Evolutionary conservation across 2,888 invertebrate species (phyloP), one percentile per base, ranked within the genome.

Genomic region (Sarcophaga caerulescens): DNA sequence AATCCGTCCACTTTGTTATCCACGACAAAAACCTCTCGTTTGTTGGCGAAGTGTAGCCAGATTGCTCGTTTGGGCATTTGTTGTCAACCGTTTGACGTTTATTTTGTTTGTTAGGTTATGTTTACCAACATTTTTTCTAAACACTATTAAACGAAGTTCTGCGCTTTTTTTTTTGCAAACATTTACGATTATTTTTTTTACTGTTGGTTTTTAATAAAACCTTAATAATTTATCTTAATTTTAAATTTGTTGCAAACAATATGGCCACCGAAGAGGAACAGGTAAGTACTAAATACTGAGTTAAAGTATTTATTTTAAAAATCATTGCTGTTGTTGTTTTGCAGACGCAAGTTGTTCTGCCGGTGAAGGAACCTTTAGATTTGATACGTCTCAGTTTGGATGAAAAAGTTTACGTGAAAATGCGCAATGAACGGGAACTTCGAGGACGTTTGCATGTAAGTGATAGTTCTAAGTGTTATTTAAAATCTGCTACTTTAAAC

Each of bases 331-430:
- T 21, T 68, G 62, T 69, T 77, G 10, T n/a, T 69, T 82, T 79
- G 1, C 65, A 89, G 89, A 87, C 88, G 66, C 88, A 88, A 82
- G 87, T 88, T 62, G 96, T 97, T 47, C 96, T 97, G 93, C 97
- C 97, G 76, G 98, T 99, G 0, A 99, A 99, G 93, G 99, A 99
- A 93, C 99, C 99, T 0, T 94, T 99, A 68, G 99, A 99, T 94
- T 94, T 99, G 74, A 98, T 99, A 88, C 95, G 99, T 85, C 95
- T 99, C 14, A 99, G 99, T 94, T 95, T 99, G 89, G 99, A 99
- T 94, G 99, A 99, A 93, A 95, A 98, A 90, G 99, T 99, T 91
- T 99, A 99, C 90, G 99, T 99, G 0, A 99, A 99, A 94, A 99
- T 99, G 99, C 95, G 99, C 78, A 99, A 99, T 93, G 99, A 99